These are phyloP conservation scores for Nasonia giraulti DNA, from an alignment of 1,140 invertebrate species.

Conservation along the genomic window DNA sequence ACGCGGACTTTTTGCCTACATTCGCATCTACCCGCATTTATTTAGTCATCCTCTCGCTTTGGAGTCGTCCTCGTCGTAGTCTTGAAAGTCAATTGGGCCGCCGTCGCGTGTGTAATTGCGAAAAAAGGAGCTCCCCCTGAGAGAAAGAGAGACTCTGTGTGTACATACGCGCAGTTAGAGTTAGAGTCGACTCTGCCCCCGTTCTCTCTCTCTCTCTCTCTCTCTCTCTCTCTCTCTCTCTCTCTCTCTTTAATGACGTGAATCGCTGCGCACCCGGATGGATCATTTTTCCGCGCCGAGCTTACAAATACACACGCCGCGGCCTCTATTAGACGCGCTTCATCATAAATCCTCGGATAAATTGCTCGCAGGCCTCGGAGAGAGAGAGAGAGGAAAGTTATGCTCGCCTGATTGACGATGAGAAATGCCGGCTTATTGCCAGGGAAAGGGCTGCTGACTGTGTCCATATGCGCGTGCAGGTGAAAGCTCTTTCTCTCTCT, in stretches of 20 bases:
- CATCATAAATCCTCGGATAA: constrained; percentile 41
- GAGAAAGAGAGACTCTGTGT: background rate
- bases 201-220: constrained; percentile 52
- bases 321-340: constrained; percentile 23
- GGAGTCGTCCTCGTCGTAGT: background rate
- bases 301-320: constrained; percentile 1
- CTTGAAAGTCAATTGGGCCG: constrained; percentile 40
- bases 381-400: background rate
- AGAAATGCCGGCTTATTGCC: background rate
- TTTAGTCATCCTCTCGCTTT: constrained; percentile 9
- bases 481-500: background rate
- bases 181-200: constrained; percentile 8
- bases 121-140: constrained; percentile 24
- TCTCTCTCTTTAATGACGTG: constrained; percentile 48
- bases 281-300: constrained; percentile 9
- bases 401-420: background rate
- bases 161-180: background rate
- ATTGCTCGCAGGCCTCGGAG: background rate
- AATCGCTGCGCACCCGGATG: constrained; percentile 32
- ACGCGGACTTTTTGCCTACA: too few species aligned
- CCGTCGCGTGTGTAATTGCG: constrained; percentile 30
- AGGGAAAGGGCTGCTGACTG: background rate
- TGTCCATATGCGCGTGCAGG: too few species aligned
- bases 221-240: constrained; percentile 47
- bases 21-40: too few species aligned